Percentiles rank a stretch among this genome's conserved stretches.
phyloP scores from a whole-genome alignment of 2,888 invertebrate species.

The Sphaerophoria taeniata region DNA sequence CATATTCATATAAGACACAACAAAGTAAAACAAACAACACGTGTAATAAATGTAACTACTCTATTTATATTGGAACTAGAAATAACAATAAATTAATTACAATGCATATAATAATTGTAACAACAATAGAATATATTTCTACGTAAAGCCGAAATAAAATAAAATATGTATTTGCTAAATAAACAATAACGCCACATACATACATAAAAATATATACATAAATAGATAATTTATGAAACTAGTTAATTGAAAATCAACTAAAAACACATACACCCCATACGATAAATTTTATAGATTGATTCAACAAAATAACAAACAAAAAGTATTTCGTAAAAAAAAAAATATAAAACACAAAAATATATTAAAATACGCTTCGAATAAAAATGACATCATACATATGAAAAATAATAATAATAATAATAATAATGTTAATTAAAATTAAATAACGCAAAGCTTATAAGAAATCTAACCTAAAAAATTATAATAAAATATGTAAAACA shows the following conservation, averaged over 20 bases:
- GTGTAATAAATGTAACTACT: conserved; percentile 73
- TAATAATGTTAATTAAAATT: conserved; percentile 61
- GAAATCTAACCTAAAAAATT: conserved; percentile 28
- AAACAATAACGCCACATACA: conserved; percentile 34
- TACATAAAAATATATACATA: conserved; percentile 59
- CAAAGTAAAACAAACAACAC: conserved; percentile 11
- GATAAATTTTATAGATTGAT: conserved; percentile 64
- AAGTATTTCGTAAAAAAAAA: conserved; percentile 40
- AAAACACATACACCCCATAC: conserved; percentile 45
- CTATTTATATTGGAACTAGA: conserved; percentile 68
- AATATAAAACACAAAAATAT: conserved; percentile 41
- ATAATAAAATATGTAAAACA: conserved; percentile 22
- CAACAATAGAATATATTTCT: conserved; percentile 67
- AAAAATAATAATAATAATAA: conserved; percentile 49
- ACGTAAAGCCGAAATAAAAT: conserved; percentile 54
- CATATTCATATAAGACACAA: conserved; percentile 33
- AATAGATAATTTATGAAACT: conserved; percentile 68
- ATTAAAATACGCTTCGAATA: conserved; percentile 67
- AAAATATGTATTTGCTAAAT: conserved; percentile 59
- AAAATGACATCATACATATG: conserved; percentile 41
- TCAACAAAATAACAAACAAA: conserved; percentile 26
- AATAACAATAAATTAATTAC: conserved; percentile 30
- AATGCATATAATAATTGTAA: conserved; percentile 54
- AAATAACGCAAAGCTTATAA: conserved; percentile 66
- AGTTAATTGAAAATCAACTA: conserved; percentile 65